These are phyloP conservation scores for Xiphophorus maculatus DNA, from an alignment of 2,113 vertebrate species.

Conservation along the genomic window DNA sequence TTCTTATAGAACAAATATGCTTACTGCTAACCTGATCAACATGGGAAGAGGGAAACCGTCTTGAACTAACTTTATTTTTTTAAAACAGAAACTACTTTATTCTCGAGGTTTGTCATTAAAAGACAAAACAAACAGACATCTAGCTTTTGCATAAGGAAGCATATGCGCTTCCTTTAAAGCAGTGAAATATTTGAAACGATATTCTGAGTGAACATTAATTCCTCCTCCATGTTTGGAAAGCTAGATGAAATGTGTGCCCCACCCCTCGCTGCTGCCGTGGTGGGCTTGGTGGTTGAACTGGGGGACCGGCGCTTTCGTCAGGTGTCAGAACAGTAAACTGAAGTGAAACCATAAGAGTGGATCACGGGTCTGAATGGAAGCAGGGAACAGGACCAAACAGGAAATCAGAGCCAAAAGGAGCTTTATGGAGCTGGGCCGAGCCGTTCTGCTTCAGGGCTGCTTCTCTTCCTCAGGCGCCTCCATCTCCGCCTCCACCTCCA, in stretches of 20 bases:
- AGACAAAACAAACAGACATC: background rate
- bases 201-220: background rate
- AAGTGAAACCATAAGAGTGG: background rate
- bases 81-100: background rate
- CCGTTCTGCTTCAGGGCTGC: slow-evolving; percentile 41
- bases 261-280: background rate
- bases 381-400: slow-evolving; percentile 5
- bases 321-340: background rate
- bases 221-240: background rate
- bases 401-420: slow-evolving; percentile 21
- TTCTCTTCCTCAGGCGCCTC: slow-evolving; percentile 59
- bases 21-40: background rate
- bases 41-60: background rate
- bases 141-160: background rate
- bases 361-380: slow-evolving; percentile 6
- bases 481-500: slow-evolving; percentile 52
- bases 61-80: background rate
- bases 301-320: background rate
- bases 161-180: background rate
- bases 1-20: background rate
- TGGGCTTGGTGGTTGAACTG: too few species aligned
- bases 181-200: background rate
- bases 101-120: background rate
- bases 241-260: too few species aligned
- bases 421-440: slow-evolving; percentile 8